These are phyloP conservation scores for Sthenelais limicola DNA, from an alignment of 2,888 invertebrate species.

Conservation along the genomic window DNA sequence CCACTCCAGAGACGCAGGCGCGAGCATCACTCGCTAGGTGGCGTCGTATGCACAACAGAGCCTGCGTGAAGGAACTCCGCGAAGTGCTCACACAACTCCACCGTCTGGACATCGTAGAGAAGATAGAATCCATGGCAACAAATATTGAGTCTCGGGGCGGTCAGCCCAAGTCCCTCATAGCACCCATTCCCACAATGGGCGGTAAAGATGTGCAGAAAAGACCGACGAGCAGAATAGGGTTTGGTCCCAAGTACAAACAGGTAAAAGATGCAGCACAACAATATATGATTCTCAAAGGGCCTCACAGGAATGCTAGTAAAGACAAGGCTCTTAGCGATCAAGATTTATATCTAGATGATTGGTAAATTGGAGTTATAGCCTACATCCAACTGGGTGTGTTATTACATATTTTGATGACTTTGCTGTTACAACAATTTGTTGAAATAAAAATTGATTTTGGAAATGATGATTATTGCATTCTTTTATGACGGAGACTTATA, in stretches of 20 bases:
- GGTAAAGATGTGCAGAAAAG: conserved; percentile 1
- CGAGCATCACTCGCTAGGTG: conserved; percentile 55
- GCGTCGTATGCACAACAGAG: conserved; percentile 64
- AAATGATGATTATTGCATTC: too few relatives aligned
- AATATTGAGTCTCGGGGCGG: neutral
- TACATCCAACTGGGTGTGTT: too few relatives aligned
- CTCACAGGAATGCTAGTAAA: conserved; percentile 13
- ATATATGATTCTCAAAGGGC: conserved; percentile 14
- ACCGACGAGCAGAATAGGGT: conserved; percentile 14
- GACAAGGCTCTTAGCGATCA: too few relatives aligned
- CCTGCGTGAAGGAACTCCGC: conserved; percentile 59
- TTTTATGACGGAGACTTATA: too few relatives aligned
- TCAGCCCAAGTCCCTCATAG: neutral
- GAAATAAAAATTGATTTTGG: too few relatives aligned
- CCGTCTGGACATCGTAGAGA: neutral
- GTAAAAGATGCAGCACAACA: conserved; percentile 13
- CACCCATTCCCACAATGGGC: neutral
- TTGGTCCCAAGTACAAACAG: conserved; percentile 16
- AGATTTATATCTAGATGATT: too few relatives aligned
- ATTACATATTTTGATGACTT: too few relatives aligned
- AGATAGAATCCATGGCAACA: neutral
- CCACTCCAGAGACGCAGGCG: conserved; percentile 55
- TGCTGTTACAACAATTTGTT: too few relatives aligned
- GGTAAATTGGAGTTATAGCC: too few relatives aligned
- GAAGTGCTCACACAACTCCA: neutral